phyloP scores from a whole-genome alignment of 2,888 invertebrate species.

The Odontothrips loti region DNA sequence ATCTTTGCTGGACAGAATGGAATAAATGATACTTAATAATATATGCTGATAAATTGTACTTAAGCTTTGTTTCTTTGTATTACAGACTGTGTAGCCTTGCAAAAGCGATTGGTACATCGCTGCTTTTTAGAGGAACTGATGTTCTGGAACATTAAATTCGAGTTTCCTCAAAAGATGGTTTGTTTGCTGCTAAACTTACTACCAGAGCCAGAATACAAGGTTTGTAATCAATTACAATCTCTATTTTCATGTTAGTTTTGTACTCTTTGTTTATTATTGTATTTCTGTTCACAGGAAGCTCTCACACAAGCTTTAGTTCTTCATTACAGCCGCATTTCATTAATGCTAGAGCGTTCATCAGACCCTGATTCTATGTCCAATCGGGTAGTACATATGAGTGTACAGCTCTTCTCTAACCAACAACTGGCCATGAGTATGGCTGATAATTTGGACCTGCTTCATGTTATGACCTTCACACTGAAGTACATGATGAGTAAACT shows the following conservation, averaged over 20 bases:
- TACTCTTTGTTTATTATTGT: conserved; percentile 9
- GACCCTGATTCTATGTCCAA: conserved; percentile 92
- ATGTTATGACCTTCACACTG: conserved; percentile 87
- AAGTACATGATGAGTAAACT: conserved; percentile 92
- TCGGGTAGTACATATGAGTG: conserved; percentile 95
- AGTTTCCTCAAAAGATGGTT: conserved; percentile 95
- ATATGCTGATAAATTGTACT: not conserved
- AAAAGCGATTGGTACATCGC: conserved; percentile 72
- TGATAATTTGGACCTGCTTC: conserved; percentile 79
- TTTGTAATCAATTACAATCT: conserved; percentile 42
- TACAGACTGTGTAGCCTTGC: conserved; percentile 67
- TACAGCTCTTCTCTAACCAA: conserved; percentile 92
- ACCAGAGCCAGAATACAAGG: conserved; percentile 92
- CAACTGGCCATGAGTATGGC: conserved; percentile 86
- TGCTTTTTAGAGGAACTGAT: conserved; percentile 91
- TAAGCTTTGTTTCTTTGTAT: conserved; percentile 30
- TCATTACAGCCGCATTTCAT: conserved; percentile 92
- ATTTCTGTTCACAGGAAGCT: conserved; percentile 62
- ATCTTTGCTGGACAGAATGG: too few relatives aligned
- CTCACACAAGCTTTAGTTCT: conserved; percentile 91
- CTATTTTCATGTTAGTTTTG: not conserved
- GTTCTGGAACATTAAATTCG: conserved; percentile 96
- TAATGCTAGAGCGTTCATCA: conserved; percentile 77
- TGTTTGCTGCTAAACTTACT: conserved; percentile 92
- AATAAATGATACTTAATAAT: not conserved